Evolutionary conservation across 2,797 vertebrate species (phyloP).

Genomic region (Erethizon dorsatum): DNA sequence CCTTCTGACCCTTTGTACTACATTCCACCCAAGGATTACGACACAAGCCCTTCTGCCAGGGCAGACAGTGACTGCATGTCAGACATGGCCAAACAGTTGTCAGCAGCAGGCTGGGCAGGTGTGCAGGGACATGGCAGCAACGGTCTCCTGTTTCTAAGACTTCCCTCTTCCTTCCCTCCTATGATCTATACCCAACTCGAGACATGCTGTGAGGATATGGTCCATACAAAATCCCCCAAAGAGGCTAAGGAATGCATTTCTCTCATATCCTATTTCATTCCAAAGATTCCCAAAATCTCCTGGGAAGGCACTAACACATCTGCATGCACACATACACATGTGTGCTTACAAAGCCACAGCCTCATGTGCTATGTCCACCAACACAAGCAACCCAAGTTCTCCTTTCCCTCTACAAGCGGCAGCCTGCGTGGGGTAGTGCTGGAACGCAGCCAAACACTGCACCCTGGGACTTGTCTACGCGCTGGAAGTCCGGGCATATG

Average conservation of each 20-base stretch:
- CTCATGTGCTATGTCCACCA: not conserved
- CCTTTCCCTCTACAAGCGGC: not conserved
- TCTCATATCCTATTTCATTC: not conserved
- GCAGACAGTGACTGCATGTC: not conserved
- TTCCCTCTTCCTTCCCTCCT: not conserved
- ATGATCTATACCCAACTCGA: not conserved
- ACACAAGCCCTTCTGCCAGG: constrained; percentile 10
- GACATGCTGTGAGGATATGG: not conserved
- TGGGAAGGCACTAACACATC: not conserved
- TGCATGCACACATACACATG: accelerated
- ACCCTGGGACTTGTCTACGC: not conserved
- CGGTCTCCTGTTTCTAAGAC: not conserved
- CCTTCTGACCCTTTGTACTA: constrained; percentile 35
- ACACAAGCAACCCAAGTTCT: not conserved
- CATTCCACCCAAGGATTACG: not conserved
- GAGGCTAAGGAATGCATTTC: not conserved
- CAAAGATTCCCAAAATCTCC: not conserved
- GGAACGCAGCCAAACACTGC: not conserved
- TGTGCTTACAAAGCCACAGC: not conserved
- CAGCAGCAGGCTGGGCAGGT: not conserved
- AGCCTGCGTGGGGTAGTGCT: not conserved
- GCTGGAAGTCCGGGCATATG: not conserved
- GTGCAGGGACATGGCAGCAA: not conserved
- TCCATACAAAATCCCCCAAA: not conserved
- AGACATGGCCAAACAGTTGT: not conserved